Conservation (phyloP, 2,888 invertebrate genomes). For the Emmelina monodactyla region DNA sequence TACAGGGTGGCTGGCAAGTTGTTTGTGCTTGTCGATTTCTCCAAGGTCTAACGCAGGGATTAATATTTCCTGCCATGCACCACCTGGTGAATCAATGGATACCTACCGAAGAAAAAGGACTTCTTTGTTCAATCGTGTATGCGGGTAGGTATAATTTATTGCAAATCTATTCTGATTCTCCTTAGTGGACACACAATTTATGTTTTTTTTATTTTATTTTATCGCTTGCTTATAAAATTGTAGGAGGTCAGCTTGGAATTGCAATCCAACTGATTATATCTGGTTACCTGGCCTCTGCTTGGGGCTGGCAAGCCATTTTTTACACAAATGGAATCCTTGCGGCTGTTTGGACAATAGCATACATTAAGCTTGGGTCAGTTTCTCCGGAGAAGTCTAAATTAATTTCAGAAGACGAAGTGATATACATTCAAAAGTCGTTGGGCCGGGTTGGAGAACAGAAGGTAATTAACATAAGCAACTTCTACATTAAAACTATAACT, state of each 20-base stretch:
- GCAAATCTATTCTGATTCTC: no score
- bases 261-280: conserved; percentile 76
- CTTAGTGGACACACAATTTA: no score
- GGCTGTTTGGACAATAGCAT: conserved; percentile 67
- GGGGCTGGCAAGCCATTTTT: conserved; percentile 83
- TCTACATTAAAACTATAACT: no score
- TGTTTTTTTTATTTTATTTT: no score
- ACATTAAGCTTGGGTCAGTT: conserved; percentile 70
- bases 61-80: conserved; percentile 75
- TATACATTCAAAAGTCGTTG: conserved; percentile 70
- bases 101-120: conserved; percentile 74
- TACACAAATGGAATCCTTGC: conserved; percentile 75
- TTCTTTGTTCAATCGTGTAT: conserved; percentile 71
- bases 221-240: no score
- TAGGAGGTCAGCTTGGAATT: conserved; percentile 80
- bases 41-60: conserved; percentile 79
- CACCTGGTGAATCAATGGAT: conserved; percentile 80
- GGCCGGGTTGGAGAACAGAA: conserved; percentile 42
- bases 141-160: conserved; percentile 60
- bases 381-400: conserved; percentile 67
- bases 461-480: conserved; percentile 27
- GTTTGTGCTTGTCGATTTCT: conserved; percentile 72
- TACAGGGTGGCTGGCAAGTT: conserved; percentile 64
- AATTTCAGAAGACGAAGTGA: conserved; percentile 70
- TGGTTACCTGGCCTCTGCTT: conserved; percentile 71